phyloP scores from a whole-genome alignment of 2,113 vertebrate genomes.

The Embiotoca jacksoni region DNA sequence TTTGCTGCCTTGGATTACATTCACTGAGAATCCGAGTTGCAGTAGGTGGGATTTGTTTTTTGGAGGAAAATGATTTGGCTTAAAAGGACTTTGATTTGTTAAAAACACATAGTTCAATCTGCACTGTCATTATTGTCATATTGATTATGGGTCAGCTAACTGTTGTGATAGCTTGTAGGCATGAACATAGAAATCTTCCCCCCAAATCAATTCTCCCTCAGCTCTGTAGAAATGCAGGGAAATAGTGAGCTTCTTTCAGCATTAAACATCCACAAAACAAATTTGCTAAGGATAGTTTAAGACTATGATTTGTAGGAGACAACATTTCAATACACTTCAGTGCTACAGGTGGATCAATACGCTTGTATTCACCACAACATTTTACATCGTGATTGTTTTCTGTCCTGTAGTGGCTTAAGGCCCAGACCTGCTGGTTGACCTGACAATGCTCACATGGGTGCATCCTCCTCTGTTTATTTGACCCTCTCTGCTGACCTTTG shows the following conservation, averaged over 20 bases:
- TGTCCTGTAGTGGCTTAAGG: background rate
- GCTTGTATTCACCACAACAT: background rate
- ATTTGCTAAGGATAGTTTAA: background rate
- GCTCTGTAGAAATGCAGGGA: background rate
- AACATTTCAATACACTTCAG: background rate
- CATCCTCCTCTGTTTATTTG: slow-evolving; percentile 63
- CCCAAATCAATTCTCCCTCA: background rate
- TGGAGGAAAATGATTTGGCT: no score
- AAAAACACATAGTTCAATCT: background rate
- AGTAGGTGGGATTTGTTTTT: no score
- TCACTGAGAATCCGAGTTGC: no score
- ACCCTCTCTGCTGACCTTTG: slow-evolving; percentile 66
- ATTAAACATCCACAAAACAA: no score
- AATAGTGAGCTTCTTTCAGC: background rate
- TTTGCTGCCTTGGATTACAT: no score
- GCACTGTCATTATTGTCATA: background rate
- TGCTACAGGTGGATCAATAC: background rate
- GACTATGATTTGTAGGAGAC: background rate
- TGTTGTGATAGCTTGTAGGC: background rate
- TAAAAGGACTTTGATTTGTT: no score
- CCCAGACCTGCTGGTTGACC: slow-evolving; percentile 30
- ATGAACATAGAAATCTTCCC: background rate
- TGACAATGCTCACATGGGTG: slow-evolving; percentile 26
- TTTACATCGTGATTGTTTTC: background rate
- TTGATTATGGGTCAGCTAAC: background rate